Base-by-base conservation (phyloP, 2,113 vertebrate species). In the Pelmatolapia mariae region DNA sequence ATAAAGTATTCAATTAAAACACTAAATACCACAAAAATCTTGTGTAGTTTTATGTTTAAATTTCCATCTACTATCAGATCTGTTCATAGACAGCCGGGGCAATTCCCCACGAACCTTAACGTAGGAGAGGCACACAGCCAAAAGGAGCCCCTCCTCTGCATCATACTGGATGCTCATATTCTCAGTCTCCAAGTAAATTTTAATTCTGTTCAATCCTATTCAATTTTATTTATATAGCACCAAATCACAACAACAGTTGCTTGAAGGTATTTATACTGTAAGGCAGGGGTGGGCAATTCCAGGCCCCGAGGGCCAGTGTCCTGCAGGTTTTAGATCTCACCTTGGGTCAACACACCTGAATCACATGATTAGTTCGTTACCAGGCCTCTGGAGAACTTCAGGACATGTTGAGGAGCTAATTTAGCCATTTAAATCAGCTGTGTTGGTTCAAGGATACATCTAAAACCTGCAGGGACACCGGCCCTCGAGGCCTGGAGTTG, bases 41-140 rank as follows among this genome's bases (percentile, higher is more conserved):
- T 40, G n/a, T 43, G 63, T 71, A 71, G 36, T 40, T 71, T 22
- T 40, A 13, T 68, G 31, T 12, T 66, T 66, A 38, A 66, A 22
- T 66, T 66, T 38, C 33, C 33, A 66, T 38, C 33, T 66, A 66
- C 3, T 66, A 38, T 38, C 61, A 66, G 33, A 38, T 66, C 61
- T 66, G 33, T 38, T 66, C 61, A 66, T 13, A 38, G 61, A 22
- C 61, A 38, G 31, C 10, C 3, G 19, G 61, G 0, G 10, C 10
- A 22, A 38, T 66, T 66, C 6, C 2, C 19, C 61, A 13, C 0
- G 4, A 36, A 36, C 18, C 31, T 12, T 0, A 66, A n/a, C 31
- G 12, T 1, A 8, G 33, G 61, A n/a, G 31, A 18, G 61, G 3
- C 24, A n/a, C 4, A 0, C 59, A 63, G 59, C 31, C 31, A 0